phyloP scores from a whole-genome alignment of 2,797 vertebrate species.

The Jordanella pulchra region DNA sequence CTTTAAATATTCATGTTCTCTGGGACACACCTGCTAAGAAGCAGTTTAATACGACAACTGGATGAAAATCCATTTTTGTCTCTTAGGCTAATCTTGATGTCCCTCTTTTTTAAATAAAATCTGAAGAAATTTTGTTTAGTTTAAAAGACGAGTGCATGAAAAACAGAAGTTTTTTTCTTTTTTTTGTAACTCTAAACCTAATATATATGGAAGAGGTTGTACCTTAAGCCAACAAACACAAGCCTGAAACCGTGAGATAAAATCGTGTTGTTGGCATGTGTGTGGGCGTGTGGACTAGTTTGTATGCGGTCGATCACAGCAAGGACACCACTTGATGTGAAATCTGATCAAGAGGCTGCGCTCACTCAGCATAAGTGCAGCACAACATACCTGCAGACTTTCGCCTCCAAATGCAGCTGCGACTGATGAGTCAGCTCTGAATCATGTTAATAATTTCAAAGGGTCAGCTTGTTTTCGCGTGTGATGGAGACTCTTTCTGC shows the following conservation, averaged over 20 bases:
- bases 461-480: not conserved
- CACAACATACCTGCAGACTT: slow-evolving; percentile 25
- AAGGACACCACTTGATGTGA: slow-evolving; percentile 46
- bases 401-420: slow-evolving; percentile 5
- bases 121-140: not conserved
- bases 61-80: too few species aligned
- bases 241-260: not conserved
- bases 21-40: slow-evolving; percentile 15
- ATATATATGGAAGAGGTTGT: not conserved
- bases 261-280: too few species aligned
- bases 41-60: slow-evolving; percentile 8
- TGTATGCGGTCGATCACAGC: slow-evolving; percentile 10
- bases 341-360: slow-evolving; percentile 54
- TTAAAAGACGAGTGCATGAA: not conserved
- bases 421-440: slow-evolving; percentile 31
- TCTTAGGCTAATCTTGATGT: not conserved
- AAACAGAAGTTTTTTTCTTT: not conserved
- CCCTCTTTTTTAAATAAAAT: not conserved
- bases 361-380: slow-evolving; percentile 30
- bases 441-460: slow-evolving; percentile 13
- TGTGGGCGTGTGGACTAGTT: slow-evolving; percentile 1
- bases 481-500: not conserved
- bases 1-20: not conserved
- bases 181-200: not conserved
- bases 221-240: not conserved